Conservation (phyloP, 2,113 vertebrate genomes). For the Otis tarda region DNA sequence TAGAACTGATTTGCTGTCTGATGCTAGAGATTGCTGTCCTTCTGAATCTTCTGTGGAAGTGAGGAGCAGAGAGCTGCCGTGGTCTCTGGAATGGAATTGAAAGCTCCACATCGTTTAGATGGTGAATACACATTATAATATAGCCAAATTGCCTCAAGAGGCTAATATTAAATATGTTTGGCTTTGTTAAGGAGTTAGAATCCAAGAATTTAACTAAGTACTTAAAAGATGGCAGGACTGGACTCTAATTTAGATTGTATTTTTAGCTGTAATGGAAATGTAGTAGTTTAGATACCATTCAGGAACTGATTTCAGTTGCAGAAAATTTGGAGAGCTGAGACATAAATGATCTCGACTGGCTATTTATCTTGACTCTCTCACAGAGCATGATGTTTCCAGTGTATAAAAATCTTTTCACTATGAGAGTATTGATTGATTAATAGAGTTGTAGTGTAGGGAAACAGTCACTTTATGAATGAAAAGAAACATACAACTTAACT, state of each 20-base stretch:
- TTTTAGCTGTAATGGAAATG: neutral
- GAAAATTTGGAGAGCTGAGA: neutral
- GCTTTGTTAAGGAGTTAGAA: neutral
- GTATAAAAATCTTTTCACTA: neutral
- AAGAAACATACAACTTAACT: neutral
- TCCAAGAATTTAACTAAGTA: neutral
- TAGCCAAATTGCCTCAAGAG: neutral
- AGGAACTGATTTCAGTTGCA: neutral
- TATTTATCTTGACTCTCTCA: slow-evolving; percentile 6
- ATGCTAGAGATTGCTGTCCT: neutral
- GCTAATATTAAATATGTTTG: neutral
- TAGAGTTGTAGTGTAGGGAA: neutral
- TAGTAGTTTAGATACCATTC: neutral
- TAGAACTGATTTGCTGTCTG: neutral
- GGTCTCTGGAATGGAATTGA: neutral
- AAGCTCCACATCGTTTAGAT: neutral
- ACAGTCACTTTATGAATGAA: neutral
- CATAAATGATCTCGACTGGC: neutral
- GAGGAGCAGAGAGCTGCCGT: neutral
- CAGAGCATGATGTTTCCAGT: neutral
- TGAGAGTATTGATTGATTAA: neutral
- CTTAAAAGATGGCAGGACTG: neutral
- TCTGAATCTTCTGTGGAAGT: neutral
- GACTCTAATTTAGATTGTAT: neutral
- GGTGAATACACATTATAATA: neutral